phyloP scores from a whole-genome alignment of 2,113 vertebrate genomes.

The Grallaria varia region DNA sequence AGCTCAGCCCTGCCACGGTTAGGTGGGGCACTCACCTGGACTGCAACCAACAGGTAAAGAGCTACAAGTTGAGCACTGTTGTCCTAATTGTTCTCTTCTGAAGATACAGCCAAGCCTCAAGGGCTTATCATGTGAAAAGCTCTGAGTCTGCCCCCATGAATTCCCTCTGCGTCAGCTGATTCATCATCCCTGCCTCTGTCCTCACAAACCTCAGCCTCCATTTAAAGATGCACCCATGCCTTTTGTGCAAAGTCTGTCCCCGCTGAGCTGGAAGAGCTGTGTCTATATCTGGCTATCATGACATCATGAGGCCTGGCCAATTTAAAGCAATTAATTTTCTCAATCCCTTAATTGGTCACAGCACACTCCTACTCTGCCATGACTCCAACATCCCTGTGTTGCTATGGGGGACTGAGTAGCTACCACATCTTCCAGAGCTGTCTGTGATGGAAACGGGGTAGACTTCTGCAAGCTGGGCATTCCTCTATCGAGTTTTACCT shows the following conservation, averaged over 20 bases:
- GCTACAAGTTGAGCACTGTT: background rate
- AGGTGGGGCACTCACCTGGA: background rate
- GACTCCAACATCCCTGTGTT: background rate
- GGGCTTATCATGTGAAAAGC: background rate
- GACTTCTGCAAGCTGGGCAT: background rate
- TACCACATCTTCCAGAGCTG: background rate
- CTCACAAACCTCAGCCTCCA: background rate
- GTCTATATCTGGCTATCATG: background rate
- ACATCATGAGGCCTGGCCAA: background rate
- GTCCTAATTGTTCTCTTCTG: background rate
- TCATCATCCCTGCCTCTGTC: background rate
- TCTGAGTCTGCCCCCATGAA: background rate
- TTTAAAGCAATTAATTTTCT: background rate
- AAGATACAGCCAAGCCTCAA: background rate
- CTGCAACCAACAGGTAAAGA: background rate
- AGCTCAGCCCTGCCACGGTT: background rate
- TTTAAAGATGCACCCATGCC: background rate
- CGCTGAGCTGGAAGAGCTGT: background rate
- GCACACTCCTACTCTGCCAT: slow-evolving; percentile 24
- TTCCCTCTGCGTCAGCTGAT: background rate
- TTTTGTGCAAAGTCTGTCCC: background rate
- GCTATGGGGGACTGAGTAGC: background rate
- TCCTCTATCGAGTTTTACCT: background rate
- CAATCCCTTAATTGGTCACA: background rate
- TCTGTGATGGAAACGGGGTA: background rate